Base-by-base conservation (phyloP, 1,140 invertebrate species). In the Pantala flavescens region DNA sequence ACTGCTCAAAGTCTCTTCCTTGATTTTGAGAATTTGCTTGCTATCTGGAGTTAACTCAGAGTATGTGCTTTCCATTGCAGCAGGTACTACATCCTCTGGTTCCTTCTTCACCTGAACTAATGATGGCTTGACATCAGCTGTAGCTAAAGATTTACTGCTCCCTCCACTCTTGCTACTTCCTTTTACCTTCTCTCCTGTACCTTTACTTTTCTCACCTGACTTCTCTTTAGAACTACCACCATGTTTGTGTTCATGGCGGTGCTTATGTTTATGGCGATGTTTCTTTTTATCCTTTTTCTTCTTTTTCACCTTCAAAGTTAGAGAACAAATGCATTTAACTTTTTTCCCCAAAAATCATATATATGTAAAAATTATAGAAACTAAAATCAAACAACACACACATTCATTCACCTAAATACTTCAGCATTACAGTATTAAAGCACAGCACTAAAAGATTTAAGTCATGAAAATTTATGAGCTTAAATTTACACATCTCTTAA, bases 251-350 rank as follows among this genome's bases (percentile, higher is more conserved):
- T 90, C 89, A 81, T 92, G 90, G 77, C 90, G 90, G 77, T 90
- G 89, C 77, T 91, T 91, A 78, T 91, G 87, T 78, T 89, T 91
- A 77, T 92, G 89, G 80, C 91, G 91, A 77, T 92, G 89, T 79
- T 92, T 92, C 82, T 93, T 91, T 79, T 93, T 93, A 73, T 93
- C 89, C 78, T 93, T 92, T 79, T 93, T 92, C 82, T 90, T 91
- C 79, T 92, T 92, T 80, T 93, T 92, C 77, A 87, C 82, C 87
- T 90, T 79, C 77, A 83, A 82, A 77, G 77, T 70, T 9, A 36
- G 28, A 36, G 28, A 36, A 36, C 2, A 36, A 5, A 5, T 36
- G 9, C 28, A 2, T 5, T 2, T 36, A 36, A 36, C 28, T 36
- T n/a, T n/a, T n/a, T n/a, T n/a, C n/a, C n/a, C n/a, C n/a, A n/a